Evolutionary conservation across 1,140 invertebrate species (phyloP).

Genomic region (Orius insidiosus): DNA sequence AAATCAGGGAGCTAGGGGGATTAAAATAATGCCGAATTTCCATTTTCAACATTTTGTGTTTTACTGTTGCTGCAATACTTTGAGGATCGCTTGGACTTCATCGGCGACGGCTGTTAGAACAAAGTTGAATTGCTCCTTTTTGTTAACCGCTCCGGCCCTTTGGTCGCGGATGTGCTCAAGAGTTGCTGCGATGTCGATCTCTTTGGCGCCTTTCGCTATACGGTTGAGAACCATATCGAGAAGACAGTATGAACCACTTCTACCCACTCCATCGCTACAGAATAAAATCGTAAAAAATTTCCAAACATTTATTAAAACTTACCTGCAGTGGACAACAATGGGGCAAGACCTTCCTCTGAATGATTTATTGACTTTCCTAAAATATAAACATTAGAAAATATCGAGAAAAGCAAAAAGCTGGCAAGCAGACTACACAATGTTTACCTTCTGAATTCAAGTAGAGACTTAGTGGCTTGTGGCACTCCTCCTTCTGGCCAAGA

Average conservation of each 20-base stretch:
- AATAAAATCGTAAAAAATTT: too few relatives aligned
- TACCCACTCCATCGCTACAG: slow-evolving; percentile 79
- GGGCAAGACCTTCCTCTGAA: slow-evolving; percentile 95
- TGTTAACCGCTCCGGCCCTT: slow-evolving; percentile 69
- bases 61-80: slow-evolving; percentile 9
- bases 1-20: not conserved
- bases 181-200: slow-evolving; percentile 97
- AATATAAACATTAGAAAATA: slow-evolving; percentile 27
- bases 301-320: too few relatives aligned
- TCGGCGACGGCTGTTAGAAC: slow-evolving; percentile 93
- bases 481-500: slow-evolving; percentile 90
- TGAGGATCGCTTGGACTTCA: slow-evolving; percentile 44
- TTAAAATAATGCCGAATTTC: not conserved
- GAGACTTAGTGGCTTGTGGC: slow-evolving; percentile 78
- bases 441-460: slow-evolving; percentile 89
- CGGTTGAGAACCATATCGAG: slow-evolving; percentile 97
- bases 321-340: slow-evolving; percentile 96
- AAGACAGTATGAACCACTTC: slow-evolving; percentile 91
- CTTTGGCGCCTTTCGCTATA: slow-evolving; percentile 95
- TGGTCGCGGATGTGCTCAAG: slow-evolving; percentile 97
- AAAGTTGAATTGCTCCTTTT: slow-evolving; percentile 94
- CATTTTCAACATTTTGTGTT: not conserved
- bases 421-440: slow-evolving; percentile 6
- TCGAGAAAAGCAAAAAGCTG: slow-evolving; percentile 6
- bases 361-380: slow-evolving; percentile 97